Conservation (phyloP, 37 sponge, comb jelly and placozoan genomes). For the Hormiphora californensis region DNA sequence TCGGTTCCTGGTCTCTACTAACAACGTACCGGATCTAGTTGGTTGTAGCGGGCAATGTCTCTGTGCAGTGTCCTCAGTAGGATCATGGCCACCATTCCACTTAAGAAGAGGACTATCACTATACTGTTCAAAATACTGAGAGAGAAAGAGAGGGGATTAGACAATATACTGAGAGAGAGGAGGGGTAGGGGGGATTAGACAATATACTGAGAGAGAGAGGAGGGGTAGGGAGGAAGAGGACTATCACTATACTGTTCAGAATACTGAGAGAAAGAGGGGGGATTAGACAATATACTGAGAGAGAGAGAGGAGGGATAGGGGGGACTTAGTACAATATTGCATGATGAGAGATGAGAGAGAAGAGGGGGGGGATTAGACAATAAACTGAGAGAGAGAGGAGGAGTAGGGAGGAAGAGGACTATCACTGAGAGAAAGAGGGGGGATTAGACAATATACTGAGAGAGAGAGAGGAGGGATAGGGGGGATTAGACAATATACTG, state of each 20-base stretch:
- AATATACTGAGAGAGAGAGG: neutral
- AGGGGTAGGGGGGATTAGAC: too few species aligned
- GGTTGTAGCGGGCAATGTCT: conserved; percentile 88
- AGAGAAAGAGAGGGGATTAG: neutral
- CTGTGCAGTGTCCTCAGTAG: conserved; percentile 81
- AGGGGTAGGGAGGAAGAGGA: conserved; percentile 78
- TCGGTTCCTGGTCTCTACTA: too few species aligned
- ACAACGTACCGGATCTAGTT: conserved; percentile 59
- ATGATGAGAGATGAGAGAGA: neutral
- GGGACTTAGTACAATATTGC: neutral
- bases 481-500: too few species aligned
- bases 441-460: too few species aligned
- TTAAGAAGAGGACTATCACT: conserved; percentile 54
- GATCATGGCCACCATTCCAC: conserved; percentile 88
- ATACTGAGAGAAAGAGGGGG: conserved; percentile 48
- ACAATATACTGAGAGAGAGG: too few species aligned
- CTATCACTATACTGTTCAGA: conserved; percentile 85
- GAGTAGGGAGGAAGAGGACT: too few species aligned
- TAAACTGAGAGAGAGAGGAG: neutral
- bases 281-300: neutral
- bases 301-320: too few species aligned
- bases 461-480: too few species aligned
- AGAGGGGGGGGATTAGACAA: neutral
- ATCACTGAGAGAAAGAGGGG: too few species aligned
- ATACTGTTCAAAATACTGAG: conserved; percentile 55